Conservation (phyloP, 2,113 vertebrate genomes). For the Climacteris rufus region DNA sequence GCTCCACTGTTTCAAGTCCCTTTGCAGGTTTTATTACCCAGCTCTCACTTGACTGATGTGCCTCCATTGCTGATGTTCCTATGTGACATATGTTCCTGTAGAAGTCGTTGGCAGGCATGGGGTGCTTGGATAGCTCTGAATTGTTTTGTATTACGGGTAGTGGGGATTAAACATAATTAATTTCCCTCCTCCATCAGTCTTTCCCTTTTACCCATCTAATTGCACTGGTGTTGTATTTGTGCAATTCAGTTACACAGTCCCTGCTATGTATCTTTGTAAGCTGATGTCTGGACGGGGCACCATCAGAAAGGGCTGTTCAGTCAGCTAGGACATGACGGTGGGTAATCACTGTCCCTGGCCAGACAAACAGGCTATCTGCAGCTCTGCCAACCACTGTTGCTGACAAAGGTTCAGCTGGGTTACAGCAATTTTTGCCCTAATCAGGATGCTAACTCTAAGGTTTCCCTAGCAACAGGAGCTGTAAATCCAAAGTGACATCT, state of each 20-base stretch:
- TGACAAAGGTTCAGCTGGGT: constrained; percentile 30
- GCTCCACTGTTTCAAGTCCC: not conserved
- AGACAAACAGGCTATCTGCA: not conserved
- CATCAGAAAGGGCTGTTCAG: not conserved
- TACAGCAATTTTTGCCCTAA: constrained; percentile 17
- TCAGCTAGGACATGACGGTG: not conserved
- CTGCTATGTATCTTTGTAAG: not conserved
- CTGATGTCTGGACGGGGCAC: not conserved
- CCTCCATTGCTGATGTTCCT: not conserved
- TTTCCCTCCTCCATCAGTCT: not conserved
- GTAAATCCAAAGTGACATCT: constrained; percentile 29
- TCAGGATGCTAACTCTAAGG: constrained; percentile 27
- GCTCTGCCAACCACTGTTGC: not conserved
- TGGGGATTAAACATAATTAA: not conserved
- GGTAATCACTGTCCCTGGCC: not conserved
- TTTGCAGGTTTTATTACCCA: not conserved
- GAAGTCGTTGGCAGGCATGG: not conserved
- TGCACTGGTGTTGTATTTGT: not conserved
- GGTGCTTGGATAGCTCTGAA: not conserved
- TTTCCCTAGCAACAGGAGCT: constrained; percentile 69
- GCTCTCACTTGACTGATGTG: not conserved
- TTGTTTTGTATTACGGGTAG: not conserved
- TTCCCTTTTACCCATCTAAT: not conserved
- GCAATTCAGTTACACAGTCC: not conserved
- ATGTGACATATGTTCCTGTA: not conserved